phyloP scores from a whole-genome alignment of 1,140 invertebrate species.

The Andrena cerasifolii region DNA sequence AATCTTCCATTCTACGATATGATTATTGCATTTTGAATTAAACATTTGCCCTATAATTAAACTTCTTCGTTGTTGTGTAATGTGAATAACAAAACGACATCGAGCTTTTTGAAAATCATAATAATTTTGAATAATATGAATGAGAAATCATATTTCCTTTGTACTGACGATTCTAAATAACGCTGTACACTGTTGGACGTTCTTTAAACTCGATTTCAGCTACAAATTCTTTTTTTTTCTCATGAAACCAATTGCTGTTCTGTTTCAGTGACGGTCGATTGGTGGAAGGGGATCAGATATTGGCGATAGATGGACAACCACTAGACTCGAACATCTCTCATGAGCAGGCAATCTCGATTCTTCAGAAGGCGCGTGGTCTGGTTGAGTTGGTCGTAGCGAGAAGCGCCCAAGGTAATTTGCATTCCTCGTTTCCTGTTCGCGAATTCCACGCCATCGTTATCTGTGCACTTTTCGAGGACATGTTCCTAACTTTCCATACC shows the following conservation, averaged over 20 bases:
- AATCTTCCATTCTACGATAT: background rate
- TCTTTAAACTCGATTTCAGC: too few relatives aligned
- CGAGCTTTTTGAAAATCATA: too few relatives aligned
- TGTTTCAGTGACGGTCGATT: conserved; percentile 89
- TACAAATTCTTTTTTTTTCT: background rate
- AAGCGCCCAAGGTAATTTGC: conserved; percentile 80
- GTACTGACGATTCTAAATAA: too few relatives aligned
- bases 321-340: conserved; percentile 93
- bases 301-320: conserved; percentile 94
- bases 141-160: too few relatives aligned
- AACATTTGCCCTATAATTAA: background rate
- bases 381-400: conserved; percentile 90
- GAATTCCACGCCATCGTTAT: too few relatives aligned
- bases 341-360: conserved; percentile 91
- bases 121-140: too few relatives aligned
- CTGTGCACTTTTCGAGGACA: too few relatives aligned
- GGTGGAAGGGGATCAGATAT: conserved; percentile 93
- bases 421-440: background rate
- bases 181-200: background rate
- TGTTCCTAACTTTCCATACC: too few relatives aligned
- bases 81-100: too few relatives aligned
- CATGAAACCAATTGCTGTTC: conserved; percentile 19
- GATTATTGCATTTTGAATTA: background rate
- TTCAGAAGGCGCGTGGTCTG: conserved; percentile 90
- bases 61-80: too few relatives aligned